phyloP scores from a whole-genome alignment of 2,888 invertebrate species.

The Sinhomidia bicolor region DNA sequence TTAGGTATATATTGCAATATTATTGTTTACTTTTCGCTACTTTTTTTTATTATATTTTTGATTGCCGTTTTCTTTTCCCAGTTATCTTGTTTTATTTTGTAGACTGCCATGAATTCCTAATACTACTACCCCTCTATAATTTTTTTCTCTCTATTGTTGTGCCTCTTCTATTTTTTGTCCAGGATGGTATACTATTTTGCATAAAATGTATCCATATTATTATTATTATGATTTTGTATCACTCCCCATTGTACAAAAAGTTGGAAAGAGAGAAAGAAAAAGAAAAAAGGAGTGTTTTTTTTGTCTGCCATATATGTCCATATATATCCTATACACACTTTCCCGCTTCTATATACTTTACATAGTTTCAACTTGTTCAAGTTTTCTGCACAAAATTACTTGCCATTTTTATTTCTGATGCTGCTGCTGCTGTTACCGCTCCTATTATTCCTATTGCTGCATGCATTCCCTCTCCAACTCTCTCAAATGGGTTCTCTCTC shows the following conservation, averaged over 20 bases:
- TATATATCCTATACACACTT: no score
- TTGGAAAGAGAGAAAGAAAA: constrained; percentile 5
- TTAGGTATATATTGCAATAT: no score
- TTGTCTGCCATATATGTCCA: no score
- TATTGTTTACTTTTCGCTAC: background rate
- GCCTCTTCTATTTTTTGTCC: background rate
- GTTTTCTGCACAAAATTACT: constrained; percentile 45
- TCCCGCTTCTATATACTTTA: background rate
- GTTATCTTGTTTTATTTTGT: background rate
- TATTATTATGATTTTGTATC: constrained; percentile 31
- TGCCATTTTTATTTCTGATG: constrained; percentile 17
- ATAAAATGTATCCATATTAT: constrained; percentile 38
- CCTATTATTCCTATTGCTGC: no score
- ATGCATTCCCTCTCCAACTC: background rate
- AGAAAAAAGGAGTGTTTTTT: background rate
- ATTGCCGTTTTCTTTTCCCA: background rate
- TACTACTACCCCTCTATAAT: background rate
- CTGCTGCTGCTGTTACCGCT: background rate
- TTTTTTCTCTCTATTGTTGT: constrained; percentile 25
- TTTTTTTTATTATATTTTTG: no score
- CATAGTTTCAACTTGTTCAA: no score
- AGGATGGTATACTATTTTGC: constrained; percentile 47
- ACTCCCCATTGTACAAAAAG: constrained; percentile 40
- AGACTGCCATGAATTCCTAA: background rate
- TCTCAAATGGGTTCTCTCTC: constrained; percentile 3